Conservation (phyloP, 2,113 vertebrate genomes). For the Ibidorhyncha struthersii region DNA sequence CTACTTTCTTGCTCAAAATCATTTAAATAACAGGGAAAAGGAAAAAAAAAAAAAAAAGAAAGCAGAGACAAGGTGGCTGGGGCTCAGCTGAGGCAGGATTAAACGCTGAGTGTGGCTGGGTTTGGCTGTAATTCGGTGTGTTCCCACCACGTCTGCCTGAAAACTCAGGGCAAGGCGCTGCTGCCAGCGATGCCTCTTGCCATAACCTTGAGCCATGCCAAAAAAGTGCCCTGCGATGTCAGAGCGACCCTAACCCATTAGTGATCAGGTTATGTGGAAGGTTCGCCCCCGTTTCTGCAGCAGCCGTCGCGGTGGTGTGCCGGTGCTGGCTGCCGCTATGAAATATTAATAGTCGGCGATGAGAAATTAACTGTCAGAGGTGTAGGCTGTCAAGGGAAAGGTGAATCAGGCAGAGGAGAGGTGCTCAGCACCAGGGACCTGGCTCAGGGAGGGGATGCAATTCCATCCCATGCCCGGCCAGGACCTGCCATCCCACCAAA, state of each 20-base stretch:
- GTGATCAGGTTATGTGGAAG: not conserved
- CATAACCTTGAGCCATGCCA: not conserved
- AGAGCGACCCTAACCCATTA: not conserved
- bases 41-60: not conserved
- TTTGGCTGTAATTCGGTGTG: not conserved
- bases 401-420: not conserved
- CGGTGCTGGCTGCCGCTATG: not conserved
- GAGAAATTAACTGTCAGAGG: constrained; percentile 24
- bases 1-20: constrained; percentile 82
- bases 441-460: rapidly evolving
- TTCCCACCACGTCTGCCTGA: not conserved
- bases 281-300: rapidly evolving
- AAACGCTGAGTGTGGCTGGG: not conserved
- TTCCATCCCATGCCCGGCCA: rapidly evolving
- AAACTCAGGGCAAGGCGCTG: not conserved
- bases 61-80: not conserved
- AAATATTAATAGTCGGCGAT: constrained; percentile 24
- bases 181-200: not conserved
- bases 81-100: not conserved
- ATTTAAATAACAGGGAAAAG: constrained; percentile 83
- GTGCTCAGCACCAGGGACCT: not conserved
- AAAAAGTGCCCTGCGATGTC: rapidly evolving
- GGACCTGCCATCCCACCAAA: not conserved
- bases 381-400: not conserved
- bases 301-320: not conserved